phyloP scores from a whole-genome alignment of 2,888 invertebrate species.

The Melitaea athalia region DNA sequence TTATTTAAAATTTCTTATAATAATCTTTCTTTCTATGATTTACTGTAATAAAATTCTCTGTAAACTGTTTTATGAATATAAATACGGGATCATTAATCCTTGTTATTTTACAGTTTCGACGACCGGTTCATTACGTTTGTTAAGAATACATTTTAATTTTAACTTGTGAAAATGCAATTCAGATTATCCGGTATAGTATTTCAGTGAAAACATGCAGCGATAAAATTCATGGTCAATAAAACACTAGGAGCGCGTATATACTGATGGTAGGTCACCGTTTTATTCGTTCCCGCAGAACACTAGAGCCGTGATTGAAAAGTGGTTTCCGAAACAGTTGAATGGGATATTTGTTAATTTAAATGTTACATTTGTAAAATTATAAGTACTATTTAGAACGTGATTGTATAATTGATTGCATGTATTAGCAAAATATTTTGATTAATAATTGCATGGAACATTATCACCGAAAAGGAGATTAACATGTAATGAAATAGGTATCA shows the following conservation, averaged over 20 bases:
- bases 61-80: no score
- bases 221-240: slow-evolving; percentile 34
- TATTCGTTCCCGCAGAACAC: slow-evolving; percentile 15
- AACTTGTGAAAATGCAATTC: neutral
- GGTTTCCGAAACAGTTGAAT: slow-evolving; percentile 2
- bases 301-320: slow-evolving; percentile 8
- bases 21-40: no score
- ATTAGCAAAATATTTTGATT: no score
- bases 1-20: no score
- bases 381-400: no score
- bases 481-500: no score
- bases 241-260: slow-evolving; percentile 19
- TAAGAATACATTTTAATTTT: slow-evolving; percentile 9
- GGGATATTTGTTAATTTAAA: neutral
- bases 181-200: slow-evolving; percentile 1
- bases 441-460: no score
- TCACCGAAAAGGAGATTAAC: no score
- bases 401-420: no score
- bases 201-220: slow-evolving; percentile 17
- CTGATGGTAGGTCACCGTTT: slow-evolving; percentile 18
- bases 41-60: no score
- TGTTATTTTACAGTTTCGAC: neutral
- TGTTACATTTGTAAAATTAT: neutral
- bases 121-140: slow-evolving; percentile 1
- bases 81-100: no score